Conservation (phyloP, 2,113 vertebrate species). For the Muntiacus muntjak region DNA sequence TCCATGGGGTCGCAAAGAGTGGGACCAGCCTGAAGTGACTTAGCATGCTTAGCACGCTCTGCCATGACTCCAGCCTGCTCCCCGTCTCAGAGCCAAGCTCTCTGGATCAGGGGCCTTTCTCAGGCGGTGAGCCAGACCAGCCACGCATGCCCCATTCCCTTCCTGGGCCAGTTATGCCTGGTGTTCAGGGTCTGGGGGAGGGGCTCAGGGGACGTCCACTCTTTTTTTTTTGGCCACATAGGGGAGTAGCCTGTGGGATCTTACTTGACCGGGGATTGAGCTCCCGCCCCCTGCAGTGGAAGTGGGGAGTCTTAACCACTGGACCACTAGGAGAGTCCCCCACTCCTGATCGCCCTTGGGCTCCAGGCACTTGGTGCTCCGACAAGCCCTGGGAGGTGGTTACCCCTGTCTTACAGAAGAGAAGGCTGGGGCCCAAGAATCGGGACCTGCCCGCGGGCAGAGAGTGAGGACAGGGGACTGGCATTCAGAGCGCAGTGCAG, state of each 20-base stretch:
- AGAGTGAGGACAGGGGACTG: no score
- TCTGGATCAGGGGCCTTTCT: neutral
- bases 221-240: neutral
- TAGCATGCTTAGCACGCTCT: neutral
- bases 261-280: neutral
- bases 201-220: neutral
- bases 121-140: neutral
- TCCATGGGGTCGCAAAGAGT: neutral
- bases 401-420: neutral
- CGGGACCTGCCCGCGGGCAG: fast-evolving
- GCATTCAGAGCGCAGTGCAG: neutral
- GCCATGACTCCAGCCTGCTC: neutral
- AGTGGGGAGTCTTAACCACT: neutral
- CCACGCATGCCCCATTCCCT: fast-evolving
- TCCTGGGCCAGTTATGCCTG: neutral
- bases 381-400: neutral
- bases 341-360: neutral
- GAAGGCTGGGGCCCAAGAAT: neutral
- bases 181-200: neutral
- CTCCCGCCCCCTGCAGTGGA: neutral
- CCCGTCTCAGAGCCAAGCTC: neutral
- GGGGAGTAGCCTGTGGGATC: neutral
- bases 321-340: neutral
- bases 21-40: neutral
- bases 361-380: neutral